These are phyloP conservation scores for Macrostomum lignano DNA, from an alignment of 1,140 invertebrate species.

Conservation along the genomic window DNA sequence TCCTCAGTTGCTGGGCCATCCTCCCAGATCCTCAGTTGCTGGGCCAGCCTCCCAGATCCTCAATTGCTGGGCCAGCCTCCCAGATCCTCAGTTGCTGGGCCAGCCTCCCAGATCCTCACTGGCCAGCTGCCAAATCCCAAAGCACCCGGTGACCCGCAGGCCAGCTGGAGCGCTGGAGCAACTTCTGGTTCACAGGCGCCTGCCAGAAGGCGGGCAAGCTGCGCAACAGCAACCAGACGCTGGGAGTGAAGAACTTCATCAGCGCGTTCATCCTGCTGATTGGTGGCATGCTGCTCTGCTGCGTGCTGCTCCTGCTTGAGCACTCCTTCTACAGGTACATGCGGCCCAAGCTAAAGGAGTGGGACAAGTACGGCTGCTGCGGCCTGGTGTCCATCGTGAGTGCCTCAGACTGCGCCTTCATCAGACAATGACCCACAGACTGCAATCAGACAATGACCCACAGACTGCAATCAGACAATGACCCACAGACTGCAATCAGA, in stretches of 20 bases:
- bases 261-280: conserved; percentile 77
- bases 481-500: no score
- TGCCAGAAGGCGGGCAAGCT: conserved; percentile 40
- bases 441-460: not conserved
- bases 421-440: not conserved
- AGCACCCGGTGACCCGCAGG: no score
- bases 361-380: conserved; percentile 54
- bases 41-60: no score
- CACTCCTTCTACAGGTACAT: conserved; percentile 68
- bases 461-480: not conserved
- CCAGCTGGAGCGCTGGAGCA: conserved; percentile 62
- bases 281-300: conserved; percentile 59
- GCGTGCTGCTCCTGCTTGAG: conserved; percentile 51
- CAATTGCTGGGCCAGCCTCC: no score
- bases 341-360: conserved; percentile 53
- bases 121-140: no score
- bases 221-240: conserved; percentile 36
- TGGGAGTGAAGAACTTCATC: conserved; percentile 81
- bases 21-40: no score
- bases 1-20: no score
- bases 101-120: no score
- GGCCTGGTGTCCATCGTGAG: conserved; percentile 54
- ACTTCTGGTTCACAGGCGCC: conserved; percentile 88
- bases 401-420: conserved; percentile 6
- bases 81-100: no score